Conservation (phyloP, 2,113 vertebrate genomes). For the Tylochromis polylepis region DNA sequence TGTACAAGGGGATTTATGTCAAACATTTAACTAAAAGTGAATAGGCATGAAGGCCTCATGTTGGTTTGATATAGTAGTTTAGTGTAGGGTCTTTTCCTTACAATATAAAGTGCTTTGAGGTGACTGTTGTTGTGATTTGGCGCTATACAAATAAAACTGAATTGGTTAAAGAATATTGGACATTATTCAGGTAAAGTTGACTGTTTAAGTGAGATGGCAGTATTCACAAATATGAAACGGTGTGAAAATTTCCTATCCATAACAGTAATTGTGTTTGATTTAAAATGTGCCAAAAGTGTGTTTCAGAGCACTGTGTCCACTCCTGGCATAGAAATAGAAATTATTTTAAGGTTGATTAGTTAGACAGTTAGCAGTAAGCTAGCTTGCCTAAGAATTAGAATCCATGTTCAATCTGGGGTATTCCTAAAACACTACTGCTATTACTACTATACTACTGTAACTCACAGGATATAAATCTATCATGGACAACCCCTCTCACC, state of each 20-base stretch:
- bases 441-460: too few relatives aligned
- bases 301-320: too few relatives aligned
- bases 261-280: background rate
- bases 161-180: background rate
- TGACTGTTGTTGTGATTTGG: background rate
- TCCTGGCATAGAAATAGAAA: too few relatives aligned
- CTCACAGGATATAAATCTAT: too few relatives aligned
- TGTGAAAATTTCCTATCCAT: background rate
- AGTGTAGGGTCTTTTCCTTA: background rate
- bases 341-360: too few relatives aligned
- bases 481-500: too few relatives aligned
- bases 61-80: background rate
- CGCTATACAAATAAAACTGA: background rate
- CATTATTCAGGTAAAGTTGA: background rate
- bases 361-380: too few relatives aligned
- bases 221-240: too few relatives aligned
- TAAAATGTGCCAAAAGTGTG: too few relatives aligned
- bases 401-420: too few relatives aligned
- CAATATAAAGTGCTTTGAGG: background rate
- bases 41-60: background rate
- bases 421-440: too few relatives aligned
- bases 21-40: background rate
- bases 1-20: background rate
- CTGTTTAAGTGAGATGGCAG: background rate
- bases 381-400: too few relatives aligned